phyloP scores from a whole-genome alignment of 2,888 invertebrate species.

The Liodrosophila aerea region DNA sequence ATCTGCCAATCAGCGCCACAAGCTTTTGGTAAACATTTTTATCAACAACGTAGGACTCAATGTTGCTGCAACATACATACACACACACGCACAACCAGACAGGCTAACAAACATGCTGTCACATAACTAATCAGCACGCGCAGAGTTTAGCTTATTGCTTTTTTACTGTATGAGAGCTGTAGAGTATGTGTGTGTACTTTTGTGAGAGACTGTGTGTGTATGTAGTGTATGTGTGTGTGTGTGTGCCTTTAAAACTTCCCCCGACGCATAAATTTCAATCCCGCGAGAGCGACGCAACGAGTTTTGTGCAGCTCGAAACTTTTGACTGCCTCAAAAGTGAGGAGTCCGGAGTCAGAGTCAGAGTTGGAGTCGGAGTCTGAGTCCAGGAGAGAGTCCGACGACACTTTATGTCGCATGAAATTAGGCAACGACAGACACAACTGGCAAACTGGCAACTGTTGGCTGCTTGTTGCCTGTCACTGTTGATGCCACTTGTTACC shows the following conservation, averaged over 20 bases:
- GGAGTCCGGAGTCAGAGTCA: neutral
- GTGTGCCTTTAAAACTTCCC: constrained; percentile 60
- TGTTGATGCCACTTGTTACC: constrained; percentile 60
- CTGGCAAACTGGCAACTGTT: constrained; percentile 29
- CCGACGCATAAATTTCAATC: constrained; percentile 71
- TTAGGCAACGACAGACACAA: constrained; percentile 59
- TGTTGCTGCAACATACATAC: constrained; percentile 35
- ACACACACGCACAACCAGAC: neutral
- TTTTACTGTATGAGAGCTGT: constrained; percentile 9
- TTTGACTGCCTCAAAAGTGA: constrained; percentile 40
- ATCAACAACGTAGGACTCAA: constrained; percentile 6
- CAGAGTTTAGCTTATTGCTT: constrained; percentile 40
- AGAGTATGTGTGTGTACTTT: neutral
- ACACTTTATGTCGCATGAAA: constrained; percentile 71
- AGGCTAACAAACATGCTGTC: constrained; percentile 8
- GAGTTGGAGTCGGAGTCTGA: neutral
- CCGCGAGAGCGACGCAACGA: constrained; percentile 53
- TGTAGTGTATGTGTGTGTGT: constrained; percentile 21
- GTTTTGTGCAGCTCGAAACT: constrained; percentile 57
- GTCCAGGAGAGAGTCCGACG: constrained; percentile 22
- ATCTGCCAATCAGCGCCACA: constrained; percentile 3
- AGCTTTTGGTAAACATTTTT: neutral
- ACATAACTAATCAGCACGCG: constrained; percentile 50
- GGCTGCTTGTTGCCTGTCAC: constrained; percentile 40
- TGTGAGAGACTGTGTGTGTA: constrained; percentile 19